Conservation (phyloP, 2,888 invertebrate genomes). For the Euzophera pinguis region DNA sequence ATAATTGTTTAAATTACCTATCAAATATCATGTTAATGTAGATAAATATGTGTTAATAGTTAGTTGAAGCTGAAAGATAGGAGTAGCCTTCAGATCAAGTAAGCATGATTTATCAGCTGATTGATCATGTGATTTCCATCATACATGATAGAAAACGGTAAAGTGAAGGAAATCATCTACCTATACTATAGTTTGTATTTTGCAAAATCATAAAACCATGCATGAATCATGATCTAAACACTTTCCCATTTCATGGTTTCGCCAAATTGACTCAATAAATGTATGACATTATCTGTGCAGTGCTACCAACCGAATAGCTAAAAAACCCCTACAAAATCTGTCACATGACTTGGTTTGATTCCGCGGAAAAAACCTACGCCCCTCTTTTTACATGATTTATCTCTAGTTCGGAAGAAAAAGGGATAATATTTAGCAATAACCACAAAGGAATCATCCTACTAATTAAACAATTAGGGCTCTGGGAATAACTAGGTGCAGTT, state of each 20-base stretch:
- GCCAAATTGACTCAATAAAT: neutral
- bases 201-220: neutral
- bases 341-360: slow-evolving; percentile 47
- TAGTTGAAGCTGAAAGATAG: too few species aligned
- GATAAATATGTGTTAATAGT: neutral
- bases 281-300: slow-evolving; percentile 20
- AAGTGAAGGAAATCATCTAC: neutral
- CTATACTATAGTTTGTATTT: neutral
- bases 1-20: too few species aligned
- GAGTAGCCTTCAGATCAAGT: neutral
- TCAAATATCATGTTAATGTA: neutral
- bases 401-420: neutral
- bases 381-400: neutral
- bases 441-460: slow-evolving; percentile 22
- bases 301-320: slow-evolving; percentile 43
- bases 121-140: slow-evolving; percentile 53
- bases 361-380: neutral
- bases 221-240: neutral
- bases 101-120: slow-evolving; percentile 38
- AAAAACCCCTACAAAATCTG: slow-evolving; percentile 25
- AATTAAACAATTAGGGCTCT: slow-evolving; percentile 37
- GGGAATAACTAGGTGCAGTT: slow-evolving; percentile 61
- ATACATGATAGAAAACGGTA: slow-evolving; percentile 45
- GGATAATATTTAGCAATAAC: neutral
- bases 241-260: neutral